Conservation (phyloP, 2,888 invertebrate species). For the Eilema depressum region DNA sequence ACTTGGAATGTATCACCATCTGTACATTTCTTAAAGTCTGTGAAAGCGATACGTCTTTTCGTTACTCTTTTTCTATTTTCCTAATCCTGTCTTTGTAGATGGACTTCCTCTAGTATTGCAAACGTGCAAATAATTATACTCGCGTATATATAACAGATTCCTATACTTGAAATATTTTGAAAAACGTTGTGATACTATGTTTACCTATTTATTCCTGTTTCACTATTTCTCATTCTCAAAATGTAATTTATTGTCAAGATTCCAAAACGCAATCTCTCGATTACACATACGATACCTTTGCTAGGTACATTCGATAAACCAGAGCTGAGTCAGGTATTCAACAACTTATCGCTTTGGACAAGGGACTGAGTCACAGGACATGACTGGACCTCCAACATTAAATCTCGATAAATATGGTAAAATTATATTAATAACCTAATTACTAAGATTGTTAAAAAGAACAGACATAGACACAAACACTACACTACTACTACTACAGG, state of each 20-base stretch:
- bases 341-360: conserved; percentile 16
- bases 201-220: no score
- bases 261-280: background rate
- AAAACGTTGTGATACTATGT: no score
- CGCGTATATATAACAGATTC: no score
- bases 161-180: no score
- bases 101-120: no score
- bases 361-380: conserved; percentile 17
- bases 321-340: conserved; percentile 20
- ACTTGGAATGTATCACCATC: background rate
- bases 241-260: background rate
- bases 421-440: background rate
- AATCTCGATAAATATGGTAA: background rate
- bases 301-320: background rate
- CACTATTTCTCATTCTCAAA: no score
- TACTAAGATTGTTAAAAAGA: no score
- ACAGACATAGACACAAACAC: background rate
- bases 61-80: no score
- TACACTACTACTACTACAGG: background rate
- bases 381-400: conserved; percentile 15
- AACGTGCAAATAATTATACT: no score
- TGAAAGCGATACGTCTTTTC: no score
- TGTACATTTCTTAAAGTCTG: no score
- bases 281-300: background rate
- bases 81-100: no score